A percentile compares a stretch with the other conserved stretches of the same genome.
Evolutionary conservation across 2,113 vertebrate species (phyloP).

Genomic region (Pipa parva): DNA sequence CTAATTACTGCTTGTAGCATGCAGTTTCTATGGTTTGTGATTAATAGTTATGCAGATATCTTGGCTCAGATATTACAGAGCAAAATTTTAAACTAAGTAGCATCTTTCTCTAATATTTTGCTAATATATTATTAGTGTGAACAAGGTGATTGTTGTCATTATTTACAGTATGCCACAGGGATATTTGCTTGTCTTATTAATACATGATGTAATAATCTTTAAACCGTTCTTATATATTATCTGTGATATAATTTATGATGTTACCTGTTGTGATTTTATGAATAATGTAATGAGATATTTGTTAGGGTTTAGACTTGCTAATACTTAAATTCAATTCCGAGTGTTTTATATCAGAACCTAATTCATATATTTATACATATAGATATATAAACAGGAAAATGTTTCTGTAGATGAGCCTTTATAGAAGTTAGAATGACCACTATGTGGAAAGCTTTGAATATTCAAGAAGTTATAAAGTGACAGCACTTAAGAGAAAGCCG

Average conservation of each 20-base stretch:
- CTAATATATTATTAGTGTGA: too few relatives aligned
- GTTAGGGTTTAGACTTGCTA: not conserved
- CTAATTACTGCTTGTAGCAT: too few relatives aligned
- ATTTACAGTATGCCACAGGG: too few relatives aligned
- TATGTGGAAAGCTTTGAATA: not conserved
- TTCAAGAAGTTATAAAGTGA: not conserved
- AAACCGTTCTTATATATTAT: not conserved
- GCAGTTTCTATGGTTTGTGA: too few relatives aligned
- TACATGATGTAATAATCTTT: too few relatives aligned
- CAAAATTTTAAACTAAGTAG: too few relatives aligned
- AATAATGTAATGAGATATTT: not conserved
- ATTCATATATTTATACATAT: not conserved
- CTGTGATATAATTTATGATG: not conserved
- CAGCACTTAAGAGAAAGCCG: constrained; percentile 22
- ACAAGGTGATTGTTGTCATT: too few relatives aligned
- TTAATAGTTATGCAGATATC: too few relatives aligned
- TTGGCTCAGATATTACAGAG: too few relatives aligned
- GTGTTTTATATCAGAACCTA: not conserved
- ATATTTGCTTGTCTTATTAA: too few relatives aligned
- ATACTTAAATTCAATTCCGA: not conserved
- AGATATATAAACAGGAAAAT: not conserved
- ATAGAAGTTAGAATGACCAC: not conserved
- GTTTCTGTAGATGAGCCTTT: not conserved
- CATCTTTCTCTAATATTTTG: too few relatives aligned
- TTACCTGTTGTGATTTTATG: not conserved